Evolutionary conservation across 2,888 invertebrate species (phyloP).

Genomic region (Exocentrus adspersus): DNA sequence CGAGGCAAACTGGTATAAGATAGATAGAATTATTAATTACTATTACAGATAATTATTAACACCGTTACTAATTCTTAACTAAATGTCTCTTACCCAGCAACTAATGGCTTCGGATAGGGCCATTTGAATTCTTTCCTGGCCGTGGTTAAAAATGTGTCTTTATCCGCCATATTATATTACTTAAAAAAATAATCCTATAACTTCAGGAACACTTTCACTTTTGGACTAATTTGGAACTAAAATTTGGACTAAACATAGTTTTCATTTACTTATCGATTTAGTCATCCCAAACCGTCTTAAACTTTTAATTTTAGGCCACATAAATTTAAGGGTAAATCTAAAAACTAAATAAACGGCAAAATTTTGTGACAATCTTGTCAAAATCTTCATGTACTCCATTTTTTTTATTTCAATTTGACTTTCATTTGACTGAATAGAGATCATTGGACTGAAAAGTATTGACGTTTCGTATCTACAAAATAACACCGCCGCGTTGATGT

Average conservation of each 20-base stretch:
- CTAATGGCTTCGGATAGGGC: conserved; percentile 70
- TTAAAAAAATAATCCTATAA: background rate
- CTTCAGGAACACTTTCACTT: conserved; percentile 9
- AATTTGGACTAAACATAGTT: conserved; percentile 28
- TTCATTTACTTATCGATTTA: conserved; percentile 11
- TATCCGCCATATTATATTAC: conserved; percentile 47
- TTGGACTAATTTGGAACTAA: too few species aligned
- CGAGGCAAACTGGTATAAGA: too few species aligned
- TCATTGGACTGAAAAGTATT: too few species aligned
- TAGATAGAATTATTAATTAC: too few species aligned
- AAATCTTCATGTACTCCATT: conserved; percentile 54
- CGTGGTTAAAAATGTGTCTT: conserved; percentile 65
- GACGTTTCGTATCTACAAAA: too few species aligned
- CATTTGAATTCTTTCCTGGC: conserved; percentile 68
- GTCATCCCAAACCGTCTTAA: conserved; percentile 27
- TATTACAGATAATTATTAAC: too few species aligned
- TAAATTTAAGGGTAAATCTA: conserved; percentile 39
- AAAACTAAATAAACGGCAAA: conserved; percentile 50
- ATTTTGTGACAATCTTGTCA: conserved; percentile 57
- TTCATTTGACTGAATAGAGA: too few species aligned
- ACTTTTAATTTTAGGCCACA: conserved; percentile 33
- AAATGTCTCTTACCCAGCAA: conserved; percentile 64
- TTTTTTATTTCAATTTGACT: conserved; percentile 24
- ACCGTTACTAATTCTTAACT: too few species aligned
- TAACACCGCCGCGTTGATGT: too few species aligned